phyloP scores from a whole-genome alignment of 2,888 invertebrate genomes.

The Serrognathus titanus region DNA sequence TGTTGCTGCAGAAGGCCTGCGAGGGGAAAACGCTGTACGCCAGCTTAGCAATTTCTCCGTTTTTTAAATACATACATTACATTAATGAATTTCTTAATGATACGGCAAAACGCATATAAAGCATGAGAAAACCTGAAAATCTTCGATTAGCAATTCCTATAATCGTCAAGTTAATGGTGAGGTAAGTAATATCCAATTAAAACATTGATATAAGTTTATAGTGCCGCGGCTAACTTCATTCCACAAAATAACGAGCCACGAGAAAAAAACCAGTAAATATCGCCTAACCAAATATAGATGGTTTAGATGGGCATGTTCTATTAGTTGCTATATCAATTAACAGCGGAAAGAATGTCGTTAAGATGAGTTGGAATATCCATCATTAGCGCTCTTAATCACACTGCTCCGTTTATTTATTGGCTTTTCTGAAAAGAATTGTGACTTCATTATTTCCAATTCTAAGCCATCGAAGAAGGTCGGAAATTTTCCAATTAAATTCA shows the following conservation, averaged over 20 bases:
- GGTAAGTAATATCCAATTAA: conserved; percentile 27
- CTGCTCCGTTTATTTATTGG: conserved; percentile 7
- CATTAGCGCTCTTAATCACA: conserved; percentile 30
- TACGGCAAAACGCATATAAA: conserved; percentile 1
- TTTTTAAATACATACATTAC: conserved; percentile 1
- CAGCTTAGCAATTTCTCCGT: not conserved
- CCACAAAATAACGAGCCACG: conserved; percentile 15
- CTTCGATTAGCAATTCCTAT: conserved; percentile 9
- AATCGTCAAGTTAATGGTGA: conserved; percentile 6
- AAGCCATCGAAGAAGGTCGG: too few species aligned
- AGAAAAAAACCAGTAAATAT: conserved; percentile 23
- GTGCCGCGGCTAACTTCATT: conserved; percentile 21
- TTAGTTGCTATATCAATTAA: conserved; percentile 37
- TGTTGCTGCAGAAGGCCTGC: not conserved
- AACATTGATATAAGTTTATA: conserved; percentile 24
- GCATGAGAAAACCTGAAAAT: conserved; percentile 12
- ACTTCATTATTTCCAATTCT: not conserved
- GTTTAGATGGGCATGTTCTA: conserved; percentile 25
- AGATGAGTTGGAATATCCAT: conserved; percentile 36
- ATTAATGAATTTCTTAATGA: conserved; percentile 15
- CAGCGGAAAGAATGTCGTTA: conserved; percentile 32
- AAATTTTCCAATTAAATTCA: too few species aligned
- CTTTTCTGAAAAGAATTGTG: conserved; percentile 4
- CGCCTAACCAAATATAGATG: conserved; percentile 33
- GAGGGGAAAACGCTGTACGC: not conserved